A percentile compares a stretch with the other conserved stretches of the same genome.
phyloP scores from a whole-genome alignment of 2,797 vertebrate species.

The Trachurus trachurus region DNA sequence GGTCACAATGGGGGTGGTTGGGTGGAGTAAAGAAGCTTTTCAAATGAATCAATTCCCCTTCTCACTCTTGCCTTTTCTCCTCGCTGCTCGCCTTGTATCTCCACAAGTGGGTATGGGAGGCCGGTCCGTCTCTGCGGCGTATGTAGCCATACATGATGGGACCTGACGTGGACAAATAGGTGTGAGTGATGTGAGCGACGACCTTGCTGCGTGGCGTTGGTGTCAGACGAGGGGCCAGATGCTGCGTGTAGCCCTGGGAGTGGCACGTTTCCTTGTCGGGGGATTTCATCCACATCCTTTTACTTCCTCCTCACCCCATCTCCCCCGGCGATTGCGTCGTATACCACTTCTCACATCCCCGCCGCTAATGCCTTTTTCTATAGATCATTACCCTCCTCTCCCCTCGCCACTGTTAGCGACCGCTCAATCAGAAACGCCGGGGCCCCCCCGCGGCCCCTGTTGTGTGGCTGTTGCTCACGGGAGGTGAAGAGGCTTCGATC shows the following conservation, averaged over 20 bases:
- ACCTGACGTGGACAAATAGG: constrained; percentile 44
- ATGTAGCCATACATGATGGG: constrained; percentile 29
- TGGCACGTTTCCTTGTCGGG: constrained; percentile 58
- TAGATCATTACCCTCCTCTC: constrained; percentile 81
- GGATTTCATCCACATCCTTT: constrained; percentile 73
- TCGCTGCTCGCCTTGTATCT: constrained; percentile 5
- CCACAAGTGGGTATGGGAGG: not conserved
- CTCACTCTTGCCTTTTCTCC: constrained; percentile 25
- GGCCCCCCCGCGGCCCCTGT: constrained; percentile 48
- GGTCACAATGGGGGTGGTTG: constrained; percentile 75
- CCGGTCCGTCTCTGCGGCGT: constrained; percentile 4
- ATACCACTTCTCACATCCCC: constrained; percentile 70
- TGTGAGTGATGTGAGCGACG: constrained; percentile 41
- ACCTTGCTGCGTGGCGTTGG: constrained; percentile 32
- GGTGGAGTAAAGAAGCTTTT: constrained; percentile 75
- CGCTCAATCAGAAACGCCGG: constrained; percentile 77
- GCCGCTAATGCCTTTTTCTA: constrained; percentile 79
- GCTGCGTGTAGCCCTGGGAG: constrained; percentile 35
- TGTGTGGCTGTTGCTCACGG: constrained; percentile 65
- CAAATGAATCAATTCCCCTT: constrained; percentile 79
- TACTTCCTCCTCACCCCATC: constrained; percentile 65
- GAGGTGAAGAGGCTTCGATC: constrained; percentile 68
- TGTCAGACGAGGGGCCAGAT: constrained; percentile 16
- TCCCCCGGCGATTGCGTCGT: constrained; percentile 63
- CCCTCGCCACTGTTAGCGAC: constrained; percentile 71